Percentiles rank a stretch among this genome's conserved stretches.
These are phyloP conservation scores for Lutjanus argentimaculatus DNA, from an alignment of 2,797 vertebrate genomes.

Conservation along the genomic window DNA sequence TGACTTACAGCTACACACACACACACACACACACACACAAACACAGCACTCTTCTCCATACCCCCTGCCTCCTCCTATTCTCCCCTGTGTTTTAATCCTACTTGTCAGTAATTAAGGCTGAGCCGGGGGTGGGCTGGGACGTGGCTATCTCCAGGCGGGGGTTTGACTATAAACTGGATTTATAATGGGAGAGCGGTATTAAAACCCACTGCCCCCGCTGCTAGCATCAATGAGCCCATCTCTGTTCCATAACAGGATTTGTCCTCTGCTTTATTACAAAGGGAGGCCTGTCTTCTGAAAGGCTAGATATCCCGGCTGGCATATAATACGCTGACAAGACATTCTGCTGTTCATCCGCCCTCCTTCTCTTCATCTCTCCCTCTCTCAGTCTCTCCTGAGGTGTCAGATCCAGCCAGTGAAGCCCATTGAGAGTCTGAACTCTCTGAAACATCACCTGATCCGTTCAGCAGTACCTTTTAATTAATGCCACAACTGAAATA, in stretches of 20 bases:
- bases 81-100: conserved; percentile 93
- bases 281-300: conserved; percentile 86
- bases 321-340: conserved; percentile 84
- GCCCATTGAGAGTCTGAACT: conserved; percentile 44
- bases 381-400: conserved; percentile 34
- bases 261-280: conserved; percentile 91
- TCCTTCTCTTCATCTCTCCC: conserved; percentile 10
- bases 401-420: conserved; percentile 43
- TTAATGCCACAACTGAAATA: conserved; percentile 35
- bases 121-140: conserved; percentile 84
- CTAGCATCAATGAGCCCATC: conserved; percentile 89
- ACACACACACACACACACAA: conserved; percentile 47
- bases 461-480: conserved; percentile 38
- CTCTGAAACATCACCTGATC: conserved; percentile 53
- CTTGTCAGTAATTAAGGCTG: conserved; percentile 94
- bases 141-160: conserved; percentile 81
- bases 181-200: conserved; percentile 91
- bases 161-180: conserved; percentile 93
- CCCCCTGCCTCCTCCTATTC: conserved; percentile 68
- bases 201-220: conserved; percentile 89
- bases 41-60: conserved; percentile 34
- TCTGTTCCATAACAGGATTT: conserved; percentile 92
- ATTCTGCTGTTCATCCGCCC: conserved; percentile 69
- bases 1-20: conserved; percentile 32
- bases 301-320: conserved; percentile 81